Evolutionary conservation across 2,888 invertebrate species (phyloP).

Genomic region (Electrophaes corylata): DNA sequence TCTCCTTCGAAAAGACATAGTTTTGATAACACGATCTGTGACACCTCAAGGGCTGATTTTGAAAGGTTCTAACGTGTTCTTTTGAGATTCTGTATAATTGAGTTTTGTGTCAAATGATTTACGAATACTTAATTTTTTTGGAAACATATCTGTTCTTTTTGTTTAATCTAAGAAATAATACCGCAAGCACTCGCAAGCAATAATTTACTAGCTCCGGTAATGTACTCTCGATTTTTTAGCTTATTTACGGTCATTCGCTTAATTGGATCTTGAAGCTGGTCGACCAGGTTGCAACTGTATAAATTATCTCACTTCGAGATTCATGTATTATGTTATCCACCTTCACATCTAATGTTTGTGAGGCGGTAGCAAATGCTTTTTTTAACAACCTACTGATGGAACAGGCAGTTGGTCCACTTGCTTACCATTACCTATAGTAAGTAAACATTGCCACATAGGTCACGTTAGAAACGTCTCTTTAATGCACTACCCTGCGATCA

Average conservation of each 20-base stretch:
- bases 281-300: slow-evolving; percentile 25
- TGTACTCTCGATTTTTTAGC: slow-evolving; percentile 38
- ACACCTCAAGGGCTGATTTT: too few species aligned
- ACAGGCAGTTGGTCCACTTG: too few species aligned
- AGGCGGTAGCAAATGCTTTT: background rate
- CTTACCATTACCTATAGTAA: too few species aligned
- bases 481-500: too few species aligned
- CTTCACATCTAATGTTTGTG: background rate
- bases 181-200: slow-evolving; percentile 31
- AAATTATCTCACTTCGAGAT: background rate
- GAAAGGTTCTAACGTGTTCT: too few species aligned
- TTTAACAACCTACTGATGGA: too few species aligned
- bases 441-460: too few species aligned
- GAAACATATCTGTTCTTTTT: background rate
- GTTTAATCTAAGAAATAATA: slow-evolving; percentile 19
- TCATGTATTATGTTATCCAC: slow-evolving; percentile 1
- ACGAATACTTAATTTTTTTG: background rate
- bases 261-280: slow-evolving; percentile 27
- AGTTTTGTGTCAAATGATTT: too few species aligned
- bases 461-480: too few species aligned
- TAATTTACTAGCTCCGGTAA: slow-evolving; percentile 39
- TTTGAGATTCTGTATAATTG: too few species aligned
- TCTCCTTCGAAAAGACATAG: too few species aligned
- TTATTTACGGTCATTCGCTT: slow-evolving; percentile 31
- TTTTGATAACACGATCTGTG: too few species aligned